These are phyloP conservation scores for Antechinus flavipes DNA, from an alignment of 2,113 vertebrate genomes.

Conservation along the genomic window DNA sequence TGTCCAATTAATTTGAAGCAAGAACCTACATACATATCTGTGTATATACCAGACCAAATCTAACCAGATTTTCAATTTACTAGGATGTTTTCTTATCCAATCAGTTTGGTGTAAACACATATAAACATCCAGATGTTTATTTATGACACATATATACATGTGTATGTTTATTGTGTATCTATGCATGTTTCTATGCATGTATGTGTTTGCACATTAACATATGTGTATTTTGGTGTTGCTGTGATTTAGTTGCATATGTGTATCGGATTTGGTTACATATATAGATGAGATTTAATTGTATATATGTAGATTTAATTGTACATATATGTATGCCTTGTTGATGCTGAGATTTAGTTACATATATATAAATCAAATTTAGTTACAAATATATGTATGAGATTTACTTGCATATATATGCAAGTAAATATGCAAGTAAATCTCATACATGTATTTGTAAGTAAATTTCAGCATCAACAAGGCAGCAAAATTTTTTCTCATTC, in stretches of 20 bases:
- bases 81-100: background rate
- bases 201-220: background rate
- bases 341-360: background rate
- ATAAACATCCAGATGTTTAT: background rate
- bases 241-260: background rate
- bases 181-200: background rate
- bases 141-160: background rate
- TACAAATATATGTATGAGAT: no score
- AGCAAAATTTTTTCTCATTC: background rate
- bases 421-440: no score
- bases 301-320: no score
- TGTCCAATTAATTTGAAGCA: background rate
- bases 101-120: background rate
- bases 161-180: background rate
- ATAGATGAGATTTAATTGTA: no score
- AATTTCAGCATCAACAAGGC: background rate
- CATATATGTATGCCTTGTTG: background rate
- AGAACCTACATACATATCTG: background rate
- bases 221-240: background rate
- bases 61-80: background rate
- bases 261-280: no score
- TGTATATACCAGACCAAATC: background rate
- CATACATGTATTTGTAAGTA: background rate
- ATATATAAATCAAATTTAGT: no score
- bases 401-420: no score